Evolutionary conservation across 2,888 invertebrate genomes (phyloP), one percentile per base, ranked within the genome.

Genomic region (Heliconius ismenius): DNA sequence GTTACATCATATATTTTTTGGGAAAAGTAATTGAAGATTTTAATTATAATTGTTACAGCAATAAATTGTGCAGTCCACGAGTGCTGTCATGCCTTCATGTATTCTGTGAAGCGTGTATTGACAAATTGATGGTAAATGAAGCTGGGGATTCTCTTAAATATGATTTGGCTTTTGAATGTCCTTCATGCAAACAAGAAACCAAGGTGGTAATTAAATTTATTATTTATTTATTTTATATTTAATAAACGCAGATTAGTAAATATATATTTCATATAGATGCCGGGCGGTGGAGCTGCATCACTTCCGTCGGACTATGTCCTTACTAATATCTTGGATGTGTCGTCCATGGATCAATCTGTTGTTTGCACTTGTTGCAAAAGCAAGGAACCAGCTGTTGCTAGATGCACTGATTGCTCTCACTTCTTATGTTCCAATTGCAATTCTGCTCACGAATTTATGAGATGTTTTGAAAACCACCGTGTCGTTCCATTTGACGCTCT

Each of bases 281-380:
- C 96, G 79, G 94, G 95, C 80, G 97, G 96, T 84, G 97, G 97
- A 81, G 96, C 98, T 75, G 95, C 96, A 82, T 96, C 97, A 60
- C 95, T 99, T 83, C 97, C 97, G 65, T 96, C 97, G 82, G 98
- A 99, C 90, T 97, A 98, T 90, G 97, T 98, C 84, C 95, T 97
- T 82, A 97, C 97, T 77, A 97, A 98, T 90, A 96, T 97, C 87
- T 92, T 97, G 83, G 98, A 98, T 91, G 96, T 97, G 87, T 96
- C 97, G 58, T 96, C 97, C 75, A 96, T 97, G 88, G 96, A 97
- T 85, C 95, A 95, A 84, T 95, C 95, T 81, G 94, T 96, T 82
- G 96, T 97, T 81, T 99, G 99, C 93, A 98, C 98, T 76, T 98
- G 98, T 81, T 99, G 99, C 95, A 99, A 98, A 89, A 97, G 98